phyloP scores from a whole-genome alignment of 2,797 vertebrate genomes.

The Allobates femoralis region DNA sequence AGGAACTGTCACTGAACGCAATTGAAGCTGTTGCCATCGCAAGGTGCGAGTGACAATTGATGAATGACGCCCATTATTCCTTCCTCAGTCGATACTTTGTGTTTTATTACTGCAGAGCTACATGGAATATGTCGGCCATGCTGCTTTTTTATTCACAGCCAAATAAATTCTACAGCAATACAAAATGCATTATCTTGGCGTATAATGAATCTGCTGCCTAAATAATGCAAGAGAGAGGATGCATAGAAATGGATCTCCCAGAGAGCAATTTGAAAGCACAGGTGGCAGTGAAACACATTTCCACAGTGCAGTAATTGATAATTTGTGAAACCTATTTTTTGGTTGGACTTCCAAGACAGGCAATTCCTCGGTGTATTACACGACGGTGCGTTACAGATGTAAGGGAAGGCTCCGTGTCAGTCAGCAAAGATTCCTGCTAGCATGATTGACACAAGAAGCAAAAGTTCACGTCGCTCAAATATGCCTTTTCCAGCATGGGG shows the following conservation, averaged over 20 bases:
- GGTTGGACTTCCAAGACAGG: slow-evolving; percentile 65
- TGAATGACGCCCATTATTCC: slow-evolving; percentile 48
- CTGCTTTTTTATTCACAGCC: slow-evolving; percentile 47
- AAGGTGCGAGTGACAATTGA: slow-evolving; percentile 30
- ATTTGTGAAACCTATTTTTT: slow-evolving; percentile 66
- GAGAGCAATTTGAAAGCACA: slow-evolving; percentile 61
- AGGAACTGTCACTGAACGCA: slow-evolving; percentile 17
- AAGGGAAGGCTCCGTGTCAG: slow-evolving; percentile 70
- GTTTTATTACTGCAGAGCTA: slow-evolving; percentile 20
- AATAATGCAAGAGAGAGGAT: slow-evolving; percentile 55
- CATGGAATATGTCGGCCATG: slow-evolving; percentile 11
- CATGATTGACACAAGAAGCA: slow-evolving; percentile 73
- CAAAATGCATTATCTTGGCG: slow-evolving; percentile 30
- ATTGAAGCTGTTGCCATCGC: slow-evolving; percentile 4
- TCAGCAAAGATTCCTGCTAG: slow-evolving; percentile 68
- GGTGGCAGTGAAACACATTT: slow-evolving; percentile 61
- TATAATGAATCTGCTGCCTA: slow-evolving; percentile 51
- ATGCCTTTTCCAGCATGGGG: slow-evolving; percentile 70
- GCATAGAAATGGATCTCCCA: slow-evolving; percentile 56
- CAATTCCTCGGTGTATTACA: slow-evolving; percentile 70
- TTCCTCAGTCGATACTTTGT: slow-evolving; percentile 24
- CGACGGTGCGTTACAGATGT: slow-evolving; percentile 68
- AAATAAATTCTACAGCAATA: slow-evolving; percentile 21
- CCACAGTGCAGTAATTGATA: slow-evolving; percentile 65
- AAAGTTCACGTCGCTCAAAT: slow-evolving; percentile 72